phyloP scores from a whole-genome alignment of 2,797 vertebrate genomes.

The Florisuga fusca region DNA sequence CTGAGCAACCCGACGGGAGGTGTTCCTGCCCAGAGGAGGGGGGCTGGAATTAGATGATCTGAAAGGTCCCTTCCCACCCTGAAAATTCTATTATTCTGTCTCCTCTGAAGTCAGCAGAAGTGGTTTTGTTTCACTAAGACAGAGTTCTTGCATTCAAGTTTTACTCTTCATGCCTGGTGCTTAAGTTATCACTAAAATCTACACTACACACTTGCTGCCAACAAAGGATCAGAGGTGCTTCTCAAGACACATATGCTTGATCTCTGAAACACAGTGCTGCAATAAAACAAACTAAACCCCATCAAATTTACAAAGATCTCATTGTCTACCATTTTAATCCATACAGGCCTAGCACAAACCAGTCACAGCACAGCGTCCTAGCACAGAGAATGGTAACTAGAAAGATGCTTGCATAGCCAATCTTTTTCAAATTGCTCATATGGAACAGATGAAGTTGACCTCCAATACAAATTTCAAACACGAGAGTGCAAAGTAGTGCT shows the following conservation, averaged over 20 bases:
- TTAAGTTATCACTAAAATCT: not conserved
- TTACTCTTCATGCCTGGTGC: not conserved
- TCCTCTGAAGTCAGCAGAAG: not conserved
- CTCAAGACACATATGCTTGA: not conserved
- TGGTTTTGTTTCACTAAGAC: not conserved
- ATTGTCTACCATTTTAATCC: conserved; percentile 10
- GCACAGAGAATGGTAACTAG: not conserved
- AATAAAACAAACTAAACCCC: conserved; percentile 5
- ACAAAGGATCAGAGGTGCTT: not conserved
- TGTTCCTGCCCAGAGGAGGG: too few species aligned
- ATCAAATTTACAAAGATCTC: not conserved
- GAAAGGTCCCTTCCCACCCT: too few species aligned
- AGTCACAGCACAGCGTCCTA: conserved; percentile 32
- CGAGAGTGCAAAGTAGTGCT: conserved; percentile 33
- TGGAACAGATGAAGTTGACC: not conserved
- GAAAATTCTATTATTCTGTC: not conserved
- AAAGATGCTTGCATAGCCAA: conserved; percentile 58
- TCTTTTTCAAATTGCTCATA: conserved; percentile 16
- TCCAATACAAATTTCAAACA: not conserved
- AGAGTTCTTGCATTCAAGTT: not conserved
- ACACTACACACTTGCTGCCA: not conserved
- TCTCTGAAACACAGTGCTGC: not conserved
- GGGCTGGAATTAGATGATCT: too few species aligned
- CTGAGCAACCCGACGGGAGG: too few species aligned
- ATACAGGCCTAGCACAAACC: conserved; percentile 3